phyloP scores from a whole-genome alignment of 2,888 invertebrate genomes.

The Ctenicera cuprea region DNA sequence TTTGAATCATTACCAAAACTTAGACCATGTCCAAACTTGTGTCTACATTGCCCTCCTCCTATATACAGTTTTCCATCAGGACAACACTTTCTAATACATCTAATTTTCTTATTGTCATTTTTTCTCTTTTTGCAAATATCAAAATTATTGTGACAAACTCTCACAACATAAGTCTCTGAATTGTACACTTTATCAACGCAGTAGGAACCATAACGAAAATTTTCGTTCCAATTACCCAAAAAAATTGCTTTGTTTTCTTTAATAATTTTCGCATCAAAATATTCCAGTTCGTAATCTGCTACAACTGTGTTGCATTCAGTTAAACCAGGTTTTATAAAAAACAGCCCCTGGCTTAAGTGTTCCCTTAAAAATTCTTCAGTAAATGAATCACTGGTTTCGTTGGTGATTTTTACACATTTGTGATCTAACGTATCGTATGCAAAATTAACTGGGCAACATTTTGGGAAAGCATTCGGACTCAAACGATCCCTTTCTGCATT shows the following conservation, averaged over 20 bases:
- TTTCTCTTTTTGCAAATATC: conserved; percentile 20
- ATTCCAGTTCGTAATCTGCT: conserved; percentile 31
- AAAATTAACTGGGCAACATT: conserved; percentile 64
- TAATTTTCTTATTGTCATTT: neutral
- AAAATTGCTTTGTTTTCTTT: conserved; percentile 13
- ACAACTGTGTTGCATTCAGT: conserved; percentile 18
- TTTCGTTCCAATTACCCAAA: conserved; percentile 12
- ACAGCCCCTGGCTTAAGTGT: neutral
- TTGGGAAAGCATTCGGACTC: conserved; percentile 57
- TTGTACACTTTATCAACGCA: conserved; percentile 38
- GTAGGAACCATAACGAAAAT: conserved; percentile 19
- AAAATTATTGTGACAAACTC: conserved; percentile 31
- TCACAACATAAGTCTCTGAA: conserved; percentile 9
- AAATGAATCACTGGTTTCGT: neutral
- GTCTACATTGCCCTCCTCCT: conserved; percentile 24
- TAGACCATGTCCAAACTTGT: conserved; percentile 29
- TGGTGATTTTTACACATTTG: conserved; percentile 55
- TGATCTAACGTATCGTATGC: conserved; percentile 59
- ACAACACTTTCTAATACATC: conserved; percentile 53
- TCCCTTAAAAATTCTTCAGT: conserved; percentile 18
- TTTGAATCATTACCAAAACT: conserved; percentile 34
- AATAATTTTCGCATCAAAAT: conserved; percentile 11
- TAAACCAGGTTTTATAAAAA: conserved; percentile 26
- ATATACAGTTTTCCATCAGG: conserved; percentile 46
- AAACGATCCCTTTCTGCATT: neutral